These are phyloP conservation scores for Silvanus unidentatus DNA, from an alignment of 2,888 invertebrate genomes.

Conservation along the genomic window DNA sequence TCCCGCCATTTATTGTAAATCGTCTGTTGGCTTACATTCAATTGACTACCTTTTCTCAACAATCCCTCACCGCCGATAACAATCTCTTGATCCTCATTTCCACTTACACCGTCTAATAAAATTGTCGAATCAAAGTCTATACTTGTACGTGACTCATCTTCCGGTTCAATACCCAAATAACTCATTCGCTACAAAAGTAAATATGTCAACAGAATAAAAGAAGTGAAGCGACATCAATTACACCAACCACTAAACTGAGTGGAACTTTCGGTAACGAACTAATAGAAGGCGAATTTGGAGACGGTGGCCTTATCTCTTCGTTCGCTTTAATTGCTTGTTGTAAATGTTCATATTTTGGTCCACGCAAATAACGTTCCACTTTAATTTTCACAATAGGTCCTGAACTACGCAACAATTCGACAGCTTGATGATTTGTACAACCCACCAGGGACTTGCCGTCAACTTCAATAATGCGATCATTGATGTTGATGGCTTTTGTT, in stretches of 20 bases:
- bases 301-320: constrained; percentile 54
- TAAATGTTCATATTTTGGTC: constrained; percentile 80
- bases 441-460: constrained; percentile 86
- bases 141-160: constrained; percentile 60
- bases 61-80: constrained; percentile 55
- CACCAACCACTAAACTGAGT: constrained; percentile 60
- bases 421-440: constrained; percentile 90
- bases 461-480: constrained; percentile 95
- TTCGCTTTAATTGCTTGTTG: constrained; percentile 73
- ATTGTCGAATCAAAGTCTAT: constrained; percentile 47
- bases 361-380: constrained; percentile 73
- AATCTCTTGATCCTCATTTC: constrained; percentile 56
- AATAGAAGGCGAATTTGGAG: constrained; percentile 63
- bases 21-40: constrained; percentile 57
- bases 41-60: constrained; percentile 33
- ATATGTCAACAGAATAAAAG: constrained; percentile 1
- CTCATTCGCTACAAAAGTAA: constrained; percentile 33
- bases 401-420: constrained; percentile 78
- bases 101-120: constrained; percentile 44
- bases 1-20: constrained; percentile 73
- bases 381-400: constrained; percentile 66
- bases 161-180: constrained; percentile 51
- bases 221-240: constrained; percentile 15
- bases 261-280: constrained; percentile 71
- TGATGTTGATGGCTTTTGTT: constrained; percentile 85